Conservation (phyloP, 2,888 invertebrate species). For the Oscheius myriophilus region DNA sequence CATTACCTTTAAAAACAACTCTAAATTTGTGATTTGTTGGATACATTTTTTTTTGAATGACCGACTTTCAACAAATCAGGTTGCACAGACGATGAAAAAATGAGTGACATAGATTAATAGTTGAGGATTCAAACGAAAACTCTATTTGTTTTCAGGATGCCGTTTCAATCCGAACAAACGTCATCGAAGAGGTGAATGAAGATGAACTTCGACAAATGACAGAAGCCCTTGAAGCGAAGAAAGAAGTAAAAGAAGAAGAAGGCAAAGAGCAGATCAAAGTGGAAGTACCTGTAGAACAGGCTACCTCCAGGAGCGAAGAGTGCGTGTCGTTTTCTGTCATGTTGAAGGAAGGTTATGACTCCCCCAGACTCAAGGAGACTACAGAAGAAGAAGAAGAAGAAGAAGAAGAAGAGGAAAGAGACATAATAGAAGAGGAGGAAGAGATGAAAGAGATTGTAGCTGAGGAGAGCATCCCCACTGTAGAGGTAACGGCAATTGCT, state of each 20-base stretch:
- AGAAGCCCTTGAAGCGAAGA: constrained; percentile 8
- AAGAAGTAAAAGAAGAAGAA: not conserved
- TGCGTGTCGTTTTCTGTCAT: not conserved
- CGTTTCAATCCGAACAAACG: constrained; percentile 25
- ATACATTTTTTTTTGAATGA: no score
- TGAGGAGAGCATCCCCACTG: constrained; percentile 4
- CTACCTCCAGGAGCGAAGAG: constrained; percentile 8
- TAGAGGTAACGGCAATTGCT: not conserved
- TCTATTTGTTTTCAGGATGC: constrained; percentile 19
- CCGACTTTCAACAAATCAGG: no score
- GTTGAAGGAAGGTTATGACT: not conserved
- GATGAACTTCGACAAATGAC: constrained; percentile 25
- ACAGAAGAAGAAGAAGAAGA: constrained; percentile 4
- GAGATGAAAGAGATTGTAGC: constrained; percentile 20
- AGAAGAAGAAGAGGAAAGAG: constrained; percentile 1
- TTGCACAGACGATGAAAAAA: no score
- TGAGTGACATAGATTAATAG: no score
- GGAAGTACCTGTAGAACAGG: constrained; percentile 6
- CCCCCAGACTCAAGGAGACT: not conserved
- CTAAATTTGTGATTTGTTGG: no score
- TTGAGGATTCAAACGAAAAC: not conserved
- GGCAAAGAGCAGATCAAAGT: not conserved
- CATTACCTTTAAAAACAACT: no score
- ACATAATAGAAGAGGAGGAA: constrained; percentile 9
- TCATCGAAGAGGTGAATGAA: constrained; percentile 28